Evolutionary conservation across 2,797 vertebrate genomes (phyloP).

Genomic region (Pseudocheirus occidentalis): DNA sequence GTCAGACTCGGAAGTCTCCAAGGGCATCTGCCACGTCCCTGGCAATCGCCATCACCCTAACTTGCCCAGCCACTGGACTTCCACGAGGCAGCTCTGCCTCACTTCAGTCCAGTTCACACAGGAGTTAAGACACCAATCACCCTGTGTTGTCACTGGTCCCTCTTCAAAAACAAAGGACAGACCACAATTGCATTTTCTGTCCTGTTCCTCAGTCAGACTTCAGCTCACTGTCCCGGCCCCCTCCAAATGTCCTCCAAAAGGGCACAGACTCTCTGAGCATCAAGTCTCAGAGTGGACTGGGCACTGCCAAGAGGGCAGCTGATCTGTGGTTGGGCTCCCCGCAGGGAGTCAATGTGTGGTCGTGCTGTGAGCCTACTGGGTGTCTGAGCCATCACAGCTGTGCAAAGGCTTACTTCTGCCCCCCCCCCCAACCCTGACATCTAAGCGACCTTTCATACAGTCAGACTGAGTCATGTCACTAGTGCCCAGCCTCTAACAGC

Average conservation of each 20-base stretch:
- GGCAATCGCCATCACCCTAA: too few relatives aligned
- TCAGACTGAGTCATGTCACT: not conserved
- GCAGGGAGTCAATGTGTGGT: not conserved
- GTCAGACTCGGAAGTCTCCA: too few relatives aligned
- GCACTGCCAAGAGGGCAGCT: too few relatives aligned
- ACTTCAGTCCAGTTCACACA: not conserved
- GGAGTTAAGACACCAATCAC: not conserved
- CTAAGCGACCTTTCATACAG: not conserved
- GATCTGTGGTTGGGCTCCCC: not conserved
- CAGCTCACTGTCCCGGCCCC: not conserved
- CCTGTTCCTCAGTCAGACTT: not conserved
- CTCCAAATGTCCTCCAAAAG: not conserved
- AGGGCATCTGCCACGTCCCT: too few relatives aligned
- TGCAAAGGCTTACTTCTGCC: not conserved
- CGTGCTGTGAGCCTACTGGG: too few relatives aligned
- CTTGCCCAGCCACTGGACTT: too few relatives aligned
- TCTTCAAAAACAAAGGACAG: not conserved
- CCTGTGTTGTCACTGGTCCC: not conserved
- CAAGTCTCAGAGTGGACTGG: not conserved
- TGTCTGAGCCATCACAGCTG: not conserved
- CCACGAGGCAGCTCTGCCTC: too few relatives aligned
- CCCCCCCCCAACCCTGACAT: not conserved
- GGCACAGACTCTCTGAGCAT: not conserved
- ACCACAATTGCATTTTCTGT: not conserved
- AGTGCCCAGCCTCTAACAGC: conserved; percentile 22